A percentile compares a stretch with the other conserved stretches of the same genome.
These are phyloP conservation scores for Plemyria rubiginata DNA, from an alignment of 2,888 invertebrate genomes.

Conservation along the genomic window DNA sequence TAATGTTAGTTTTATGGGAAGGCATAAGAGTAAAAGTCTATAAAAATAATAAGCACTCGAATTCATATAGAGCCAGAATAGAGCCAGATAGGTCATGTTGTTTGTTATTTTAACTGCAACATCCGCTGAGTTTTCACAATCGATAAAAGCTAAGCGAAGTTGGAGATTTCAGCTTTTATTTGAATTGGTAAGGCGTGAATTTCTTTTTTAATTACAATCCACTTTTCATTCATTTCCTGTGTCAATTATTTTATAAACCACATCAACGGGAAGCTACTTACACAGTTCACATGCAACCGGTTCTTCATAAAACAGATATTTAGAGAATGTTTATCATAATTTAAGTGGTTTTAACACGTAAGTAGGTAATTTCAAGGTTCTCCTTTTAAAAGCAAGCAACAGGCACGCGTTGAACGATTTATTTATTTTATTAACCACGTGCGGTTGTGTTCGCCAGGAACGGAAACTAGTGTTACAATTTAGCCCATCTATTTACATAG, in stretches of 20 bases:
- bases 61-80: conserved; percentile 36
- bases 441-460: conserved; percentile 59
- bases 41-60: conserved; percentile 54
- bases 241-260: conserved; percentile 21
- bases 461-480: conserved; percentile 59
- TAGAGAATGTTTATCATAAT: conserved; percentile 61
- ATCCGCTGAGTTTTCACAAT: conserved; percentile 19
- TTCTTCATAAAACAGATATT: conserved; percentile 47
- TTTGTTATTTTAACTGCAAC: conserved; percentile 37
- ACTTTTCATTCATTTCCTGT: conserved; percentile 30
- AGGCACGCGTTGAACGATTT: conserved; percentile 64
- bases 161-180: conserved; percentile 10
- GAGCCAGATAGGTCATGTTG: conserved; percentile 35
- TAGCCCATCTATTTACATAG: conserved; percentile 51
- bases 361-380: conserved; percentile 62
- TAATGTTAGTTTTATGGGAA: conserved; percentile 62
- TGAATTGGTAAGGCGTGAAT: conserved; percentile 10
- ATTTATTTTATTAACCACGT: conserved; percentile 73
- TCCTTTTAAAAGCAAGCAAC: conserved; percentile 46
- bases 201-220: conserved; percentile 17
- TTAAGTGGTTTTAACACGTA: conserved; percentile 57
- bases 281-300: conserved; percentile 28
- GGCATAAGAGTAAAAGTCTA: conserved; percentile 43
- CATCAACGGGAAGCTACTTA: conserved; percentile 32
- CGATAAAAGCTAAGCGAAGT: conserved; percentile 14